phyloP scores from a whole-genome alignment of 2,797 vertebrate genomes.

The Sebastolobus altivelis region DNA sequence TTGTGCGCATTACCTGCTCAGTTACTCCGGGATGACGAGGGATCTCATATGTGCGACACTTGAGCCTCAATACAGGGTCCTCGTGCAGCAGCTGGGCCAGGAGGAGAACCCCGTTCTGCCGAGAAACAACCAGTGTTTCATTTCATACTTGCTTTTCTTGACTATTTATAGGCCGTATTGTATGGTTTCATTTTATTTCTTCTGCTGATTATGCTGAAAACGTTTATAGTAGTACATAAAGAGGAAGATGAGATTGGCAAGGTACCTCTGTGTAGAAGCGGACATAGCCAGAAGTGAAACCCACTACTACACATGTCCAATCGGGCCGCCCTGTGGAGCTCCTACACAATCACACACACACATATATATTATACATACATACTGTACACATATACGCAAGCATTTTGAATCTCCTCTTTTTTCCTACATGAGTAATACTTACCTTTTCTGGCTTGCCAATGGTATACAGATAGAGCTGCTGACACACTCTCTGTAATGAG shows the following conservation, averaged over 20 bases:
- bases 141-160: background rate
- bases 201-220: background rate
- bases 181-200: background rate
- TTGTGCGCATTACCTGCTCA: constrained; percentile 89
- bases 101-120: constrained; percentile 93
- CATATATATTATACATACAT: constrained; percentile 27
- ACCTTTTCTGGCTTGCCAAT: constrained; percentile 98
- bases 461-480: constrained; percentile 94
- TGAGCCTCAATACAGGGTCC: constrained; percentile 93
- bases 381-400: background rate
- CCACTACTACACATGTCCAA: constrained; percentile 97
- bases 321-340: constrained; percentile 97
- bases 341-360: constrained; percentile 76
- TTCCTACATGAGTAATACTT: constrained; percentile 38
- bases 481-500: constrained; percentile 89
- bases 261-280: constrained; percentile 98
- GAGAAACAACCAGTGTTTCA: constrained; percentile 15
- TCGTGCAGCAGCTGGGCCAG: constrained; percentile 96
- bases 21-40: constrained; percentile 95
- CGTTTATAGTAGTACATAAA: background rate
- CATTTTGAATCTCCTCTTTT: background rate
- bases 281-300: constrained; percentile 95
- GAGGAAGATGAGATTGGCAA: background rate
- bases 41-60: constrained; percentile 98
- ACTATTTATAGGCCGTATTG: background rate